Evolutionary conservation across 1,140 invertebrate species (phyloP).

Genomic region (Contarinia nasturtii): DNA sequence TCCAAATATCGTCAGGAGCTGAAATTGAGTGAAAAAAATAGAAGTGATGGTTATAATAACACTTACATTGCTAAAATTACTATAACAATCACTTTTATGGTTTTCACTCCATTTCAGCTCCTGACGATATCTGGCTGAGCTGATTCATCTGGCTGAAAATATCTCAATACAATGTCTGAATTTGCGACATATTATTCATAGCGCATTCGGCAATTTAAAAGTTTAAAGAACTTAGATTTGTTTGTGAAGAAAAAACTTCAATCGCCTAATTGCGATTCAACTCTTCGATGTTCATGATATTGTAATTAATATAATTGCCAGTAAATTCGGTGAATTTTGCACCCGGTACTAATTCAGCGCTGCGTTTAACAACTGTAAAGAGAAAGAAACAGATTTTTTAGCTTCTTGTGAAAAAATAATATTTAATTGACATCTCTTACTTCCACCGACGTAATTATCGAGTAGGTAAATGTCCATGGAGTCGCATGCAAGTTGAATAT

Average conservation of each 20-base stretch:
- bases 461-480: slow-evolving; percentile 53
- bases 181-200: no score
- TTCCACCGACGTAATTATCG: slow-evolving; percentile 35
- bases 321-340: slow-evolving; percentile 55
- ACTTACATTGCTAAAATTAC: no score
- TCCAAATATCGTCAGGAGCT: no score
- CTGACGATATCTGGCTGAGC: no score
- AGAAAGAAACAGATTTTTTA: slow-evolving; percentile 9
- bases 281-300: slow-evolving; percentile 33
- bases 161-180: no score
- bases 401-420: neutral
- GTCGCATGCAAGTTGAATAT: slow-evolving; percentile 50
- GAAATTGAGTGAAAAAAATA: no score
- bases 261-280: neutral
- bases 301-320: slow-evolving; percentile 50
- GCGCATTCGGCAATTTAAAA: no score
- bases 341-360: slow-evolving; percentile 26
- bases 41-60: no score
- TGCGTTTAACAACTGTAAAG: slow-evolving; percentile 51
- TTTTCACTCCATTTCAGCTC: no score
- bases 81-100: no score
- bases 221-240: no score
- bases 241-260: neutral
- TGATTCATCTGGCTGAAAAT: no score
- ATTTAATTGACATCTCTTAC: slow-evolving; percentile 17